Evolutionary conservation across 2,113 vertebrate genomes (phyloP), one percentile per base, ranked within the genome.

Genomic region (Brachyhypopomus gauderio): DNA sequence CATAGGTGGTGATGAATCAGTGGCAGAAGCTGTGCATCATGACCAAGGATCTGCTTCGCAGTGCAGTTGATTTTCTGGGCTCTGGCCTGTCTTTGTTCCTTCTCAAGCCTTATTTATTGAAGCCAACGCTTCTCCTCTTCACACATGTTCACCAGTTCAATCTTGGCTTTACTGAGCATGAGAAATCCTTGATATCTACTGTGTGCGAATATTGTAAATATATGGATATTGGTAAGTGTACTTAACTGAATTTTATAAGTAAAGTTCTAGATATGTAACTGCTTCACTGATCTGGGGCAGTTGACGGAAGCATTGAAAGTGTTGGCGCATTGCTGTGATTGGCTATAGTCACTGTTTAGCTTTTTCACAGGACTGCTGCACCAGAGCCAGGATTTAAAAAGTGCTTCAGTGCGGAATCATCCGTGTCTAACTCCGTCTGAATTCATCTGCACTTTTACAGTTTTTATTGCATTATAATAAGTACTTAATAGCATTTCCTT

Each of bases 151-250:
- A 76, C 2, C 55, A 48, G 34, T 60, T 52, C 17, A 72, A 73
- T 52, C 74, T 19, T 63, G 22, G 69, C 72, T 63, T 73, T 58
- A 66, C 17, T 45, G 58, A 85, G 25, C 34, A 64, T 25, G 34
- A 66, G 20, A 80, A 67, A 60, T 70, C 58, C 6, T 27, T 30
- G 38, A 62, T 22, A 75, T 22, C 64, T 59, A 41, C 12, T 56
- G 17, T 71, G 59, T 79, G 73, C 66, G 77, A 55, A 67, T 70
- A 70, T 58, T 69, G 73, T 83, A 83, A 81, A 80, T 48, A 85
- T 79, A 71, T 64, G 79, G 16, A 78, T 48, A 82, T 60, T 34
- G 36, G 22, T 75, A 58, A 76, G 22, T 36, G 73, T 73, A 64
- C 80, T 75, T 64, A 77, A 41, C 30, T 69, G 38, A 75, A 25